Percentiles rank a stretch among this genome's conserved stretches.
Evolutionary conservation across 2,113 vertebrate species (phyloP).

Genomic region (Centropus bengalensis): DNA sequence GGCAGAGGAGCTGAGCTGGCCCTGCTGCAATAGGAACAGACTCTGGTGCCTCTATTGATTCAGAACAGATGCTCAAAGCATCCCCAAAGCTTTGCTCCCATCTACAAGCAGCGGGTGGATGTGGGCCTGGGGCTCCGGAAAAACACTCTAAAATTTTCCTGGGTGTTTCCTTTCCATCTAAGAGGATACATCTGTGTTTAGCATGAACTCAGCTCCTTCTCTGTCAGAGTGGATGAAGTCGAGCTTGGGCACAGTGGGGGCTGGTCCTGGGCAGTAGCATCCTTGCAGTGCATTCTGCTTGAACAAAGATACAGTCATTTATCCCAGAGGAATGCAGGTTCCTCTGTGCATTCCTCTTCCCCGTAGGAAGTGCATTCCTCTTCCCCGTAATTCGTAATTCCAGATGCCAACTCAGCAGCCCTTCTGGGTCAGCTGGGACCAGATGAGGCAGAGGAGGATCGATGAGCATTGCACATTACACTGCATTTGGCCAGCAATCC

Average conservation of each 20-base stretch:
- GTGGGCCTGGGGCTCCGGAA: neutral
- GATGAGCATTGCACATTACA: neutral
- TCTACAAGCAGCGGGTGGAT: neutral
- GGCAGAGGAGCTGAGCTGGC: neutral
- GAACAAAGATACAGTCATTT: neutral
- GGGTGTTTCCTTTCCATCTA: neutral
- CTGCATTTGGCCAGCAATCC: too few relatives aligned
- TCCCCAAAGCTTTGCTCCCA: neutral
- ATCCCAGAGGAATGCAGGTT: neutral
- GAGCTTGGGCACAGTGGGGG: neutral
- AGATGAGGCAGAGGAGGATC: neutral
- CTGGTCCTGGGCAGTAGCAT: neutral
- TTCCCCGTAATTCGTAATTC: neutral
- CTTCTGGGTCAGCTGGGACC: neutral
- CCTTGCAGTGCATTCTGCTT: neutral
- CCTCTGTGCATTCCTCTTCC: neutral
- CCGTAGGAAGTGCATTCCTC: neutral
- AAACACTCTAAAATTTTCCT: neutral
- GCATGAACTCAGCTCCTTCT: neutral
- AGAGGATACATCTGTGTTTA: neutral
- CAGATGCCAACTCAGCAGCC: neutral
- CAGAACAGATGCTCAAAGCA: neutral
- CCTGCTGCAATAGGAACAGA: neutral
- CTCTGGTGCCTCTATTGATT: neutral
- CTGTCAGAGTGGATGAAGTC: accelerated